These are phyloP conservation scores for Perccottus glenii DNA, from an alignment of 2,113 vertebrate genomes.

Conservation along the genomic window DNA sequence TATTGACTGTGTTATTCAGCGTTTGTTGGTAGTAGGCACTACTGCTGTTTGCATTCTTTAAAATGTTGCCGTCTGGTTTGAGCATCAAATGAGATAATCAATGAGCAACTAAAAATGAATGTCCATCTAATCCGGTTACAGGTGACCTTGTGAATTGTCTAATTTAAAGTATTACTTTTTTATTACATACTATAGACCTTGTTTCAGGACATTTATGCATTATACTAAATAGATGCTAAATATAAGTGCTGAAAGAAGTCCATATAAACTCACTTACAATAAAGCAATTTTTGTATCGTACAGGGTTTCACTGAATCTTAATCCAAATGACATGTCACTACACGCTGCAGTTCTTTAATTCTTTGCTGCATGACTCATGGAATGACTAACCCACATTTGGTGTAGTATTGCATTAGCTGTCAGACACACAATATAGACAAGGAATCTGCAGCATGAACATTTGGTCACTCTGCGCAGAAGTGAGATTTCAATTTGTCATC, in stretches of 20 bases:
- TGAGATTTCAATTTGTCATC: conserved; percentile 9
- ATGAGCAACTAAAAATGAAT: neutral
- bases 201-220: neutral
- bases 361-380: conserved; percentile 43
- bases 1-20: conserved; percentile 12
- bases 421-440: conserved; percentile 3
- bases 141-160: neutral
- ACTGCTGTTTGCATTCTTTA: neutral
- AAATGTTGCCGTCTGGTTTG: neutral
- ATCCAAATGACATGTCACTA: neutral
- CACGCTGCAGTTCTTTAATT: neutral
- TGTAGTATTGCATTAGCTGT: conserved; percentile 54
- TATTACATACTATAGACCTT: neutral
- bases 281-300: neutral
- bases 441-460: conserved; percentile 37
- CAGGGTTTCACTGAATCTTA: neutral
- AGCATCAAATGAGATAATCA: neutral
- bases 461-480: conserved; percentile 27
- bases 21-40: neutral
- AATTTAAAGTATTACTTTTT: neutral
- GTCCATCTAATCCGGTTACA: neutral
- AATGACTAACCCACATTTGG: conserved; percentile 29
- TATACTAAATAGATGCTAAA: neutral
- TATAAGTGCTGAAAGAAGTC: neutral
- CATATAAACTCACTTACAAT: neutral